Conservation (phyloP, 2,797 vertebrate genomes). For the Hypotaenidia okinawae region DNA sequence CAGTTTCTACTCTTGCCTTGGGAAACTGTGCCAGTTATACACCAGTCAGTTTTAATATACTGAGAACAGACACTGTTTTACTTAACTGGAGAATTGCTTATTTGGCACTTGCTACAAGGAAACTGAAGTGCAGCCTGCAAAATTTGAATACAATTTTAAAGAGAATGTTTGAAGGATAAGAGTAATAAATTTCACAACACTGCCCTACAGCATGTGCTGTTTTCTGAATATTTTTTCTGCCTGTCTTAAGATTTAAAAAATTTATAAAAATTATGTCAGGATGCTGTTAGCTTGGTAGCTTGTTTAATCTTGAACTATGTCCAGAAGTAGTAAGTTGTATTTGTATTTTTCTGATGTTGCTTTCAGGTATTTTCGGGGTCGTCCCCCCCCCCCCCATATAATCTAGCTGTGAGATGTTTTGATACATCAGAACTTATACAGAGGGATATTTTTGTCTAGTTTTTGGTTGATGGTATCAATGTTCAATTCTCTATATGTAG, state of each 20-base stretch:
- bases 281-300: background rate
- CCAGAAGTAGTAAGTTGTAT: background rate
- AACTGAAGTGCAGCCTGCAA: background rate
- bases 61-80: background rate
- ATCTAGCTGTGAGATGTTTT: background rate
- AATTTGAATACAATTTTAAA: background rate
- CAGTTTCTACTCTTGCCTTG: background rate
- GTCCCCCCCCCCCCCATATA: background rate
- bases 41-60: background rate
- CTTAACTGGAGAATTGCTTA: background rate
- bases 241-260: background rate
- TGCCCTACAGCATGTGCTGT: background rate
- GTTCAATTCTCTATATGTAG: background rate
- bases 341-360: background rate
- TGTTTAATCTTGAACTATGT: background rate
- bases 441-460: background rate
- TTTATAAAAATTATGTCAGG: background rate
- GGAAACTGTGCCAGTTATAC: background rate
- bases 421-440: background rate
- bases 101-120: background rate
- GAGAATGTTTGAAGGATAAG: background rate
- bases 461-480: background rate
- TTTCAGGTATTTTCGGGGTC: background rate
- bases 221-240: background rate
- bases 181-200: background rate